A percentile compares a stretch with the other conserved stretches of the same genome.
Conservation (phyloP, 2,113 vertebrate species). For the Phoxinus phoxinus region DNA sequence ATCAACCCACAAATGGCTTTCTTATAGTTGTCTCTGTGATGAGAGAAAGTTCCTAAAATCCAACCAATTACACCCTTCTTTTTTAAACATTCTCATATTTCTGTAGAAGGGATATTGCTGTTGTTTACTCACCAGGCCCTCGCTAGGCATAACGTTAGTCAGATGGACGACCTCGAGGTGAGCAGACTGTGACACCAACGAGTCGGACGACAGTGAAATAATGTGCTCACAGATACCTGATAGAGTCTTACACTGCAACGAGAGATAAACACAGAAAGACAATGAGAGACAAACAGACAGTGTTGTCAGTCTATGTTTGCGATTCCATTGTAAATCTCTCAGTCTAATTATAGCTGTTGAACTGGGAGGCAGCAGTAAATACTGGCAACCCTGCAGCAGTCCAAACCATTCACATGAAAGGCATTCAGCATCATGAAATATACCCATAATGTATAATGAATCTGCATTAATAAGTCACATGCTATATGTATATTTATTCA, state of each 20-base stretch:
- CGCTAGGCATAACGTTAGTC: conserved; percentile 79
- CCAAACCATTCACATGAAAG: conserved; percentile 6
- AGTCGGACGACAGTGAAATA: conserved; percentile 82
- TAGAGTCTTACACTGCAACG: conserved; percentile 81
- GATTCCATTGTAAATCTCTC: background rate
- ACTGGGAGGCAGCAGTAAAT: background rate
- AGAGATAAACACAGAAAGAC: conserved; percentile 20
- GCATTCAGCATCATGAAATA: background rate
- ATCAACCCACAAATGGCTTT: background rate
- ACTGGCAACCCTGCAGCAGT: background rate
- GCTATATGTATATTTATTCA: conserved; percentile 12
- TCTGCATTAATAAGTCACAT: background rate
- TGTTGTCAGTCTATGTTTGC: background rate
- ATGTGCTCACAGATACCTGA: conserved; percentile 88
- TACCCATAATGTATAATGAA: conserved; percentile 29
- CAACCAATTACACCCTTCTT: too few species aligned
- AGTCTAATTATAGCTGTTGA: conserved; percentile 14
- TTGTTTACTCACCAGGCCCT: conserved; percentile 79
- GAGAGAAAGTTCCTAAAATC: conserved; percentile 1
- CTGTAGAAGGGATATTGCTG: background rate
- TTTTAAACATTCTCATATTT: background rate
- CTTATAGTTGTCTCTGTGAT: conserved; percentile 6
- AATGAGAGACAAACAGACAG: conserved; percentile 11
- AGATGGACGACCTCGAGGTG: conserved; percentile 79
- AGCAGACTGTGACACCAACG: conserved; percentile 80